These are phyloP conservation scores for Lophotriccus pileatus DNA, from an alignment of 2,797 vertebrate species.

Conservation along the genomic window DNA sequence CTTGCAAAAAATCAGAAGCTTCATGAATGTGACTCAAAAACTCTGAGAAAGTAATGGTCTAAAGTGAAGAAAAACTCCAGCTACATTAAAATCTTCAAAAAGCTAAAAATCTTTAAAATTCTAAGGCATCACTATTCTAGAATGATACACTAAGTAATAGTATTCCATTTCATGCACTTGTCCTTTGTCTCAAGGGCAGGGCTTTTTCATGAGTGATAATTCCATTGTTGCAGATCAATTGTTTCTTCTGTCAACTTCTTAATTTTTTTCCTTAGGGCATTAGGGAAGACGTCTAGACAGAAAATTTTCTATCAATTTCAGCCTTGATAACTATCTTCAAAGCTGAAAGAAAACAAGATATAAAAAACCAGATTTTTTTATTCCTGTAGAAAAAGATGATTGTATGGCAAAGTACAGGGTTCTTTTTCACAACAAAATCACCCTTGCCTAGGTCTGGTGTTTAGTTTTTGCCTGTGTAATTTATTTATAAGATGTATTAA, in stretches of 20 bases:
- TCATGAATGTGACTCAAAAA: no score
- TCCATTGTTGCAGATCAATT: background rate
- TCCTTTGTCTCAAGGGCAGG: background rate
- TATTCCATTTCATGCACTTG: background rate
- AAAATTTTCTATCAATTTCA: background rate
- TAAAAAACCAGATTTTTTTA: background rate
- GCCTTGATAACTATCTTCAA: background rate
- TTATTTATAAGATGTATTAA: constrained; percentile 4
- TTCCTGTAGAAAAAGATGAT: background rate
- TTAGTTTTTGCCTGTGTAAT: background rate
- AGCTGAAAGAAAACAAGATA: background rate
- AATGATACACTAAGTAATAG: background rate
- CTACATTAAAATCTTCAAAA: no score
- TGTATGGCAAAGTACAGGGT: background rate
- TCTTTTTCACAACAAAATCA: background rate
- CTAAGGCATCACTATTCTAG: background rate
- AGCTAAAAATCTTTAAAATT: no score
- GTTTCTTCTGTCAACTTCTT: background rate
- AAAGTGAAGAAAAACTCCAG: no score
- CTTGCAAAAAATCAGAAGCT: no score
- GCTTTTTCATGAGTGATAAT: background rate
- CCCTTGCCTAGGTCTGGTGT: background rate
- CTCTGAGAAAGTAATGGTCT: no score
- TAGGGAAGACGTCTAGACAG: background rate
- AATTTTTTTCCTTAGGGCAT: background rate